Conservation (phyloP, 2,888 invertebrate species). For the Eudasyphora cyanicolor region DNA sequence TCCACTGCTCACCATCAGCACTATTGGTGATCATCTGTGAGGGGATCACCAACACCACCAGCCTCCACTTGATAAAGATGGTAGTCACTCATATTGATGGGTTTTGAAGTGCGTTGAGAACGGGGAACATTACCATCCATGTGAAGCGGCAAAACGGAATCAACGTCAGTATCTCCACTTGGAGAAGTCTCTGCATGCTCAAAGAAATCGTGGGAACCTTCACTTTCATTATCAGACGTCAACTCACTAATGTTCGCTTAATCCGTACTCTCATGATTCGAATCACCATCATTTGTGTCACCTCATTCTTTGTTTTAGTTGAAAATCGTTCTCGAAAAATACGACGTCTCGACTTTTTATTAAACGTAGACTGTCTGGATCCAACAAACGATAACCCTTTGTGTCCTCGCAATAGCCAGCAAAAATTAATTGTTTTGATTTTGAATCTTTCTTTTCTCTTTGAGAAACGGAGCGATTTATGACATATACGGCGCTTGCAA, state of each 20-base stretch:
- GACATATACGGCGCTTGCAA: slow-evolving; percentile 34
- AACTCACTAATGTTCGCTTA: not conserved
- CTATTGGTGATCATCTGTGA: not conserved
- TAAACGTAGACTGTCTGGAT: not conserved
- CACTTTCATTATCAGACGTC: not conserved
- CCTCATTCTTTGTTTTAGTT: not conserved
- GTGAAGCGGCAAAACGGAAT: not conserved
- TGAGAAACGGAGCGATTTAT: slow-evolving; percentile 41
- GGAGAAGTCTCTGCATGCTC: not conserved
- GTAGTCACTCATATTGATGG: not conserved
- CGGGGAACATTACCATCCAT: not conserved
- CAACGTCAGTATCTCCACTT: not conserved
- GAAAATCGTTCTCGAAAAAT: slow-evolving; percentile 9
- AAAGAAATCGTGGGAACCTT: not conserved
- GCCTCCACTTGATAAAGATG: too few species aligned
- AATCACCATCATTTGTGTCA: not conserved
- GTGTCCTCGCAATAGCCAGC: not conserved
- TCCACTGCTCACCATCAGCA: not conserved
- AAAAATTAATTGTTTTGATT: slow-evolving; percentile 19
- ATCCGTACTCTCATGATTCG: not conserved
- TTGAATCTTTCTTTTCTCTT: slow-evolving; percentile 7
- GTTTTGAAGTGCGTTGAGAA: not conserved
- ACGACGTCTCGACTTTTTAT: slow-evolving; percentile 9
- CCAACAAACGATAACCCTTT: slow-evolving; percentile 18
- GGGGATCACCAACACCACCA: not conserved